Evolutionary conservation across 2,888 invertebrate species (phyloP), one percentile per base, ranked within the genome.

Genomic region (Corbicula japonica): DNA sequence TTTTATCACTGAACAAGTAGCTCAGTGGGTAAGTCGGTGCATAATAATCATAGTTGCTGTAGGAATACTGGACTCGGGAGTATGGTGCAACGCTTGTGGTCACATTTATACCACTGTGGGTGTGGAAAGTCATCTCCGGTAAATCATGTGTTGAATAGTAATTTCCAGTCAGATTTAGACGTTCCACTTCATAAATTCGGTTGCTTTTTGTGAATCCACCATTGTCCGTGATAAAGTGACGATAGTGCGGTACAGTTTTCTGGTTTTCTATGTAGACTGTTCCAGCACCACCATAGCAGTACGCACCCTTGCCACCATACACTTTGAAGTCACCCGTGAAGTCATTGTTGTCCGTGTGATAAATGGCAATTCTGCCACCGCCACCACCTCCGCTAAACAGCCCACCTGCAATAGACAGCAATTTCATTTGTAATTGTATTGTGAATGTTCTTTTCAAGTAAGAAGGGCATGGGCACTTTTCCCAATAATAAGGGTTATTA

Each of bases 301-400:
- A 69, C 0, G 56, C 10, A 0, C 87, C 88, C 18, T 70, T 61
- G 0, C 89, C 90, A 34, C 90, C 90, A 68, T 85, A 71, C 23
- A 87, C 71, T 1, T 83, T 73, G 50, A 83, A 81, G 2, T 86
- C 76, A 15, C 90, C 90, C 28, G 85, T 85, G 54, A 84, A 90
- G 66, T 86, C 83, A 66, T 90, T 85, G 35, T 81, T 54, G 23
- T 80, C 82, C 1, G 50, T 78, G 83, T 90, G 88, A 69, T 88
- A 89, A 21, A 89, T 62, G 12, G 90, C 88, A n/a, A 89, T 85
- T 10, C 90, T 80, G 18, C 90, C 90, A 50, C 90, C 90, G 28
- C 73, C 86, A 12, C 90, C 90, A 30, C 88, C 89, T 12, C 90
- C 90, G 50, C 88, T 87, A 73, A 82, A 56, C 2, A 12, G 28